Evolutionary conservation across 37 sponge, comb jelly and placozoan species (phyloP), one percentile per base, ranked within the genome.

Genomic region (Dysidea cf. avara): DNA sequence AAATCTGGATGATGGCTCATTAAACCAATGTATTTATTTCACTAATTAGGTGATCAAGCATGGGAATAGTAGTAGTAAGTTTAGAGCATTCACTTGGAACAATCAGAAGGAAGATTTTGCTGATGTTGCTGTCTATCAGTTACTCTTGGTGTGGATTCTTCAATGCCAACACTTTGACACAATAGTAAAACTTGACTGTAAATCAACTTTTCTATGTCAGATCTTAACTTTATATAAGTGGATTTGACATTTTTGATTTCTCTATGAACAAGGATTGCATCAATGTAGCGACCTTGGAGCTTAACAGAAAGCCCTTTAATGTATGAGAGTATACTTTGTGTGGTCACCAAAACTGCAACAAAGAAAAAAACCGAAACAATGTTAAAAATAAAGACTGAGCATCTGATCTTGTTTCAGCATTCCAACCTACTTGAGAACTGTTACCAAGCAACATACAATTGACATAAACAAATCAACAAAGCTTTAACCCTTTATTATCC

Each of bases 261-360:
- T 40, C 47, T 16, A 35, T 85, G 66, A 17, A 86, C 81, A 37
- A 64, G 51, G 34, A 68, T 72, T 49, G 85, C 60, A 75, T 84
- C 86, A 30, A 71, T 52, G 40, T 74, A 74, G 0, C 74, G 50
- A 17, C 71, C 79, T 58, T 86, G 92, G 1, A 91, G 76, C 53
- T 74, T 59, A 1, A 78, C 55, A 54, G 74, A 86, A 17, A 86
- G 83, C 39, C 79, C 83, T 63, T 86, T 81, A 32, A n/a, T n/a
- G n/a, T n/a, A n/a, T n/a, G n/a, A n/a, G n/a, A n/a, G n/a, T n/a
- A n/a, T n/a, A n/a, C n/a, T n/a, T n/a, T n/a, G n/a, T n/a, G n/a
- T n/a, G n/a, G n/a, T n/a, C n/a, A n/a, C n/a, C n/a, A n/a, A n/a
- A n/a, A n/a, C n/a, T n/a, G n/a, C n/a, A n/a, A n/a, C n/a, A n/a